Evolutionary conservation across 2,888 invertebrate species (phyloP).

Genomic region (Galeruca laticollis): DNA sequence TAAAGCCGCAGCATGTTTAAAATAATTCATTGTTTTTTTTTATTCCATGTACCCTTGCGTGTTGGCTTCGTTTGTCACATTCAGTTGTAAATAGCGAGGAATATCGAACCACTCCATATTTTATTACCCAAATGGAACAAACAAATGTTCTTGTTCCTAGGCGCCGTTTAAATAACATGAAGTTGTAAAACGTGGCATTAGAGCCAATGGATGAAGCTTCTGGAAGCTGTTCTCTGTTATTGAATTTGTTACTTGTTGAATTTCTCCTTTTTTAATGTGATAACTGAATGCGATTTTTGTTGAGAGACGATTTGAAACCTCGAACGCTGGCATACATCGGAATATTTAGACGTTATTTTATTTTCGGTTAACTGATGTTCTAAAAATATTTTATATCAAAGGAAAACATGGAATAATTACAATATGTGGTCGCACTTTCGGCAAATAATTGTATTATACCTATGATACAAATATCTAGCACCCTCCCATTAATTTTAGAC

Average conservation of each 20-base stretch:
- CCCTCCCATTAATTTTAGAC: no score
- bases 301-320: neutral
- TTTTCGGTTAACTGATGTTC: no score
- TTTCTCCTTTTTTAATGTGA: constrained; percentile 13
- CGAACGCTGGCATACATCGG: neutral
- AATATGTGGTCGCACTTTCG: no score
- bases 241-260: constrained; percentile 22
- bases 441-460: no score
- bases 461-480: no score
- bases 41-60: constrained; percentile 7
- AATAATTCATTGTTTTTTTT: constrained; percentile 19
- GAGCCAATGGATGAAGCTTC: constrained; percentile 15
- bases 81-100: constrained; percentile 21
- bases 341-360: neutral
- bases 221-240: constrained; percentile 20
- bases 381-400: no score
- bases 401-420: no score
- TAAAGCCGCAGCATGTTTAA: constrained; percentile 12
- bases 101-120: constrained; percentile 28
- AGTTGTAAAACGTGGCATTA: constrained; percentile 28
- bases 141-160: constrained; percentile 26
- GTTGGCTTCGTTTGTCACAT: constrained; percentile 34
- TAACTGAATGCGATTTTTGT: neutral
- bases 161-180: constrained; percentile 29
- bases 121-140: constrained; percentile 25